These are phyloP conservation scores for Podarcis siculus DNA, from an alignment of 2,797 vertebrate species.

Conservation along the genomic window DNA sequence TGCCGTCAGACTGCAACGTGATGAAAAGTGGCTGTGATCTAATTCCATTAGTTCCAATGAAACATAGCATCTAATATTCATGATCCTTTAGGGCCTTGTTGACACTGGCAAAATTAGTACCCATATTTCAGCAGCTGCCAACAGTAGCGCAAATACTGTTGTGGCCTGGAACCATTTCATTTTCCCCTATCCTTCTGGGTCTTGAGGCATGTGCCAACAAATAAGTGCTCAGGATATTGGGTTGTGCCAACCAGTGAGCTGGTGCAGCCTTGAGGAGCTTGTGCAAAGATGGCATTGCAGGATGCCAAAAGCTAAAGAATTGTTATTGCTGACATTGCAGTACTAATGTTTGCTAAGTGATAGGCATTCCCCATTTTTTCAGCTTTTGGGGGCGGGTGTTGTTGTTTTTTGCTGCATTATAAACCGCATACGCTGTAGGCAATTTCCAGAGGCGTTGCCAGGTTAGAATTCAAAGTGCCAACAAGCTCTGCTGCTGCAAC, in stretches of 20 bases:
- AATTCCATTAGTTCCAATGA: slow-evolving; percentile 71
- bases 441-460: neutral
- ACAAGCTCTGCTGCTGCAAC: neutral
- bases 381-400: slow-evolving; percentile 6
- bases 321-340: neutral
- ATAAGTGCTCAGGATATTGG: slow-evolving; percentile 15
- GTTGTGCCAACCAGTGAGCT: neutral
- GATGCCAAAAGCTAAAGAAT: neutral
- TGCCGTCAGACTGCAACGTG: slow-evolving; percentile 61
- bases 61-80: slow-evolving; percentile 71
- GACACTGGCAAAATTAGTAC: slow-evolving; percentile 68
- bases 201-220: neutral
- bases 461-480: neutral
- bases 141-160: slow-evolving; percentile 58
- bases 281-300: neutral
- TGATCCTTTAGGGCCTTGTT: slow-evolving; percentile 73
- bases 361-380: neutral
- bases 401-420: neutral
- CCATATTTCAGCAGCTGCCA: slow-evolving; percentile 74
- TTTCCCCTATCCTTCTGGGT: slow-evolving; percentile 30
- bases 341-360: neutral
- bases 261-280: neutral
- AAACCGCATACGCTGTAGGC: neutral
- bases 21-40: slow-evolving; percentile 72
- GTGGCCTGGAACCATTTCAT: slow-evolving; percentile 55